A percentile compares a stretch with the other conserved stretches of the same genome.
Conservation (phyloP, 53 echinoderm and acorn worm species). For the Pentamera pediparva region DNA sequence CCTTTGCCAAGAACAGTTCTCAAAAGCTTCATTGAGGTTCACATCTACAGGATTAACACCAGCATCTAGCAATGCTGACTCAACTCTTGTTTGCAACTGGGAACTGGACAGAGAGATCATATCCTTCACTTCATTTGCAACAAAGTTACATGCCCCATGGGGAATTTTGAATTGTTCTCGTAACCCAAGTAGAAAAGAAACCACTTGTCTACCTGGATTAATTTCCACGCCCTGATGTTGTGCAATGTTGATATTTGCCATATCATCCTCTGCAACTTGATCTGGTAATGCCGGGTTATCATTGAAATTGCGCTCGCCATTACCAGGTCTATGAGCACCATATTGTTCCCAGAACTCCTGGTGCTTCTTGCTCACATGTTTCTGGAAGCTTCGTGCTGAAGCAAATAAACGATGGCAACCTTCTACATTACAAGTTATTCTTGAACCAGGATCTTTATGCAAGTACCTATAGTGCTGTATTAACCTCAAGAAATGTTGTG, state of each 20-base stretch:
- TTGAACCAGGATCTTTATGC: not conserved
- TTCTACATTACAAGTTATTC: not conserved
- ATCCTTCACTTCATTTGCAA: slow-evolving; percentile 6
- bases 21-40: not conserved
- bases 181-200: not conserved
- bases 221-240: not conserved
- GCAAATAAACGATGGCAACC: not conserved
- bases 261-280: not conserved
- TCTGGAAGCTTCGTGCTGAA: slow-evolving; percentile 13
- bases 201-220: not conserved
- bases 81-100: not conserved
- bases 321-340: not conserved
- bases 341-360: slow-evolving; percentile 6
- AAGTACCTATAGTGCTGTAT: slow-evolving; percentile 5
- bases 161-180: slow-evolving; percentile 14
- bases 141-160: not conserved
- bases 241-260: not conserved
- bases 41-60: slow-evolving; percentile 1
- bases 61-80: not conserved
- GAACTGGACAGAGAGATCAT: not conserved
- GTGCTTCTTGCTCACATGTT: slow-evolving; percentile 8
- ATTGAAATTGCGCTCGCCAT: not conserved
- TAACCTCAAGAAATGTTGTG: not conserved
- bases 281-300: not conserved
- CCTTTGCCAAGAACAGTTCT: not conserved